These are phyloP conservation scores for Proterorhinus semilunaris DNA, from an alignment of 2,113 vertebrate genomes.

Conservation along the genomic window DNA sequence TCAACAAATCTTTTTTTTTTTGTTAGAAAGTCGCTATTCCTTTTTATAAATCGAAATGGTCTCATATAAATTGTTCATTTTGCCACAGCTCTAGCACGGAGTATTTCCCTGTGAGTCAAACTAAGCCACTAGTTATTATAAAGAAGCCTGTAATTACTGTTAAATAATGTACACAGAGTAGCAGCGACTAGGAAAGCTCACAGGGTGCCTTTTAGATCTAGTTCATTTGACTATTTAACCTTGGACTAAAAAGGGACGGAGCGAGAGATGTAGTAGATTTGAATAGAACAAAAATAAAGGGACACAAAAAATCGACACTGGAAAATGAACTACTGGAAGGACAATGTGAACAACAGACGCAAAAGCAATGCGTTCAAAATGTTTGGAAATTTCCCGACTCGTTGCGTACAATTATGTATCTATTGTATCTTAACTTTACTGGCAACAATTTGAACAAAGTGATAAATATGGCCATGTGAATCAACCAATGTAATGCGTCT, in stretches of 20 bases:
- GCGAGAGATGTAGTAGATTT: not conserved
- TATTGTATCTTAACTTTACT: constrained; percentile 11
- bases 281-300: not conserved
- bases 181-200: not conserved
- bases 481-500: constrained; percentile 1
- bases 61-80: not conserved
- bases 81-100: not conserved
- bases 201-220: constrained; percentile 13
- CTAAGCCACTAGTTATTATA: not conserved
- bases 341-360: constrained; percentile 22
- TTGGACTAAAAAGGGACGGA: not conserved
- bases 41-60: not conserved
- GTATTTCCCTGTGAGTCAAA: constrained; percentile 1
- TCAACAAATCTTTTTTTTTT: not conserved
- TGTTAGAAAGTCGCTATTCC: not conserved
- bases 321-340: constrained; percentile 48
- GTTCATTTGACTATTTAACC: too few relatives aligned
- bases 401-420: not conserved
- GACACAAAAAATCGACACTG: constrained; percentile 35
- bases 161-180: constrained; percentile 9
- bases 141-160: constrained; percentile 11
- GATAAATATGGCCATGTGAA: constrained; percentile 1
- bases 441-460: not conserved
- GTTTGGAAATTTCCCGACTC: not conserved
- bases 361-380: not conserved